Percentiles rank a stretch among this genome's conserved stretches.
Conservation (phyloP, 2,888 invertebrate genomes). For the Pyrocoelia pectoralis region DNA sequence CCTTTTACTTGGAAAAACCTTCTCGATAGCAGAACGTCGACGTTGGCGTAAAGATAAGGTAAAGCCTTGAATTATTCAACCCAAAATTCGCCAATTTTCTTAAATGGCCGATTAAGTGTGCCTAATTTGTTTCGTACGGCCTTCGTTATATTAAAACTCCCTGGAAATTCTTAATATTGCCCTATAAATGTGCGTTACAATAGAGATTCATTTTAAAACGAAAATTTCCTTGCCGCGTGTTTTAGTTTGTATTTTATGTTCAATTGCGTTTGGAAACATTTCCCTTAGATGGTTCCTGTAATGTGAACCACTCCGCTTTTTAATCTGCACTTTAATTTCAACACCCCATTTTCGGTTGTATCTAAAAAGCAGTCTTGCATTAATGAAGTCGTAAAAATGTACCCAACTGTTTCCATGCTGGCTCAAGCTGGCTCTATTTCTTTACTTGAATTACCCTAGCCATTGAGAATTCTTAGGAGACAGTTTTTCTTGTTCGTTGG, state of each 20-base stretch:
- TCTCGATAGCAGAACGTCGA: constrained; percentile 24
- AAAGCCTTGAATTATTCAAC: constrained; percentile 60
- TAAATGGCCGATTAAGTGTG: constrained; percentile 59
- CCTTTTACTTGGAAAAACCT: constrained; percentile 9
- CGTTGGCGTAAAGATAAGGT: constrained; percentile 56
- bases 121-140: constrained; percentile 59
- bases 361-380: constrained; percentile 54
- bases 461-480: constrained; percentile 38
- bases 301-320: constrained; percentile 54
- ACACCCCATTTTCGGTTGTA: constrained; percentile 59
- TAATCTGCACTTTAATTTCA: constrained; percentile 60
- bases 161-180: constrained; percentile 53
- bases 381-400: constrained; percentile 60
- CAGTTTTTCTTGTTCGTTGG: constrained; percentile 28
- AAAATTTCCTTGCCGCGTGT: constrained; percentile 40
- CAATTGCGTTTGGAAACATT: constrained; percentile 53
- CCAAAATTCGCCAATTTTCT: constrained; percentile 60
- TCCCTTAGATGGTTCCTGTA: constrained; percentile 42
- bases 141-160: constrained; percentile 57
- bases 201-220: constrained; percentile 34
- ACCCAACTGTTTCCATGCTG: constrained; percentile 40
- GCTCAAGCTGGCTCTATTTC: constrained; percentile 35
- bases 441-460: constrained; percentile 38
- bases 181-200: constrained; percentile 45
- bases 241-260: constrained; percentile 55